Conservation (phyloP, 92 coral and sea anemone genomes). For the Porites divaricata region DNA sequence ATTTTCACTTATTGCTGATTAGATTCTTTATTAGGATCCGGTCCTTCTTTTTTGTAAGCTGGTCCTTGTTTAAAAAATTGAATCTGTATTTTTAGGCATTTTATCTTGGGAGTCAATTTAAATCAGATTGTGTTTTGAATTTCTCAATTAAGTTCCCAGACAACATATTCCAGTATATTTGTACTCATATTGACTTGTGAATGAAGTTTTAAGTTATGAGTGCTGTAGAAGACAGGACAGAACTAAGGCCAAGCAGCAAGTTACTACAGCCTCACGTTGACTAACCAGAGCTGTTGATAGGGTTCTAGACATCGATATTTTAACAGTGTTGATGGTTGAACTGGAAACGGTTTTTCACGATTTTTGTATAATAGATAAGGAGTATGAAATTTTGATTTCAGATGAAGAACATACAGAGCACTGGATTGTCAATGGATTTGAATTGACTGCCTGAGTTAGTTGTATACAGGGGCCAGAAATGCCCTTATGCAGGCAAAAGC, state of each 20-base stretch:
- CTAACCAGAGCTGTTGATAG: constrained; percentile 44
- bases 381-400: constrained; percentile 51
- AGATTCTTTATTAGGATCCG: no score
- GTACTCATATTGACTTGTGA: no score
- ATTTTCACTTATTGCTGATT: no score
- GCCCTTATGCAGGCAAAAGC: constrained; percentile 35
- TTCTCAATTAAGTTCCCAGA: no score
- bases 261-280: constrained; percentile 43
- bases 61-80: no score
- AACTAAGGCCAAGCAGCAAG: constrained; percentile 67
- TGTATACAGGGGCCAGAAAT: constrained; percentile 53
- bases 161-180: no score
- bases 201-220: constrained; percentile 7
- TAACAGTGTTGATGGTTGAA: constrained; percentile 54
- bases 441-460: constrained; percentile 35
- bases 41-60: no score
- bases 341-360: constrained; percentile 57
- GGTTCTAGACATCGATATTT: constrained; percentile 44
- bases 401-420: constrained; percentile 59
- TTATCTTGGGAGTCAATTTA: no score
- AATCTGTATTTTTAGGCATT: no score
- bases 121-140: no score
- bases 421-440: constrained; percentile 64
- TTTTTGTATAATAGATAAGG: constrained; percentile 62
- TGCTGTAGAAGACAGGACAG: constrained; percentile 57